These are phyloP conservation scores for Avahi laniger DNA, from an alignment of 2,797 vertebrate genomes.

Conservation along the genomic window DNA sequence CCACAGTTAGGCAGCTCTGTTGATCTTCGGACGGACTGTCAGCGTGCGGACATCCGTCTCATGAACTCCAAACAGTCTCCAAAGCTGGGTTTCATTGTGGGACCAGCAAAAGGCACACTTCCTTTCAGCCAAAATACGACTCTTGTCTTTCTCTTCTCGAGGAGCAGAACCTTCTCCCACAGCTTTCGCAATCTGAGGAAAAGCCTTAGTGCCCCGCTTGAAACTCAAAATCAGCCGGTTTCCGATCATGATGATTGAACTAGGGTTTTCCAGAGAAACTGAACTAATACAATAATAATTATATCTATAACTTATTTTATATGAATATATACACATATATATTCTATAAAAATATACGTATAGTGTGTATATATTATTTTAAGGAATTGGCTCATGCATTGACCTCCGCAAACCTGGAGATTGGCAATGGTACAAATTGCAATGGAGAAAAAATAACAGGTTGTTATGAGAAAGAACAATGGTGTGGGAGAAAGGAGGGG, in stretches of 20 bases:
- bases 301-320: not conserved
- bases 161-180: not conserved
- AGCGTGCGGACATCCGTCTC: rapidly evolving
- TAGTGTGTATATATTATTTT: not conserved
- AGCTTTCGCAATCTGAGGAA: not conserved
- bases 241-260: not conserved
- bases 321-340: too few species aligned
- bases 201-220: not conserved
- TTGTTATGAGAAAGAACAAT: not conserved
- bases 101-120: not conserved
- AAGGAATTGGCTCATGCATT: not conserved
- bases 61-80: not conserved
- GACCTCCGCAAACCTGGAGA: rapidly evolving
- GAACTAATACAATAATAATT: not conserved
- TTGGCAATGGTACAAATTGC: not conserved
- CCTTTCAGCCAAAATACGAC: not conserved
- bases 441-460: not conserved
- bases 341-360: not conserved
- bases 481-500: not conserved
- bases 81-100: too few species aligned
- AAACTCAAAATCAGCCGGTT: not conserved
- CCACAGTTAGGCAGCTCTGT: rapidly evolving
- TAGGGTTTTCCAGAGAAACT: not conserved
- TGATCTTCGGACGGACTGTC: not conserved
- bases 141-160: not conserved